Evolutionary conservation across 2,888 invertebrate genomes (phyloP), one percentile per base, ranked within the genome.

Genomic region (Antheraea assamensis): DNA sequence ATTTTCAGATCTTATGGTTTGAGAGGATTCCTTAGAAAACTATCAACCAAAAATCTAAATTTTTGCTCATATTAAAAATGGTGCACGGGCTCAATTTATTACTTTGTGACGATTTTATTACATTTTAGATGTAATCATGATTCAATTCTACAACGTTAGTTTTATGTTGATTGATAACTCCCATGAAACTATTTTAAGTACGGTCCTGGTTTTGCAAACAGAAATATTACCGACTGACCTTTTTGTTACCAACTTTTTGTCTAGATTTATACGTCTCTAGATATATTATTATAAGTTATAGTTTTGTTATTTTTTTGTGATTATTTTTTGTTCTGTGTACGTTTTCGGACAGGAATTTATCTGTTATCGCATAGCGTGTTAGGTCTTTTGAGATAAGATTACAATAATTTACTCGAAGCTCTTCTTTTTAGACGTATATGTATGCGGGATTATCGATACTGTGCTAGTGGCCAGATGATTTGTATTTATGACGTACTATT

Each of bases 171-270:
- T 24, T 2, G n/a, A 52, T 55, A 3, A 55, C 71, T 17, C 71
- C 55, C 55, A 21, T 52, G 1, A 7, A 10, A 55, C 30, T 47
- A 27, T 21, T 15, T 49, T 19, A 52, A 71, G 31, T 71, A 55
- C 58, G 21, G 30, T 24, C 35, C 71, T 71, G 71, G 19, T 19
- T 19, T 49, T 52, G 52, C 52, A 31, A 30, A 30, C 66, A 66
- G 35, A 31, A 66, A 71, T 55, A 71, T 55, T 58, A 71, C 71
- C 19, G 19, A 52, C 71, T 71, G 55, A 71, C 52, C 31, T 71
- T 55, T 61, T 71, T n/a, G 55, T 55, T 52, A 49, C 71, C 15
- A 64, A 64, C 64, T 64, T 64, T 61, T 64, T 30, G 64, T 64
- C 64, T 64, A 66, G 31, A 66, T 66, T 31, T 31, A 66, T 66